These are phyloP conservation scores for Crotalus viridis DNA, from an alignment of 2,113 vertebrate species.

Conservation along the genomic window DNA sequence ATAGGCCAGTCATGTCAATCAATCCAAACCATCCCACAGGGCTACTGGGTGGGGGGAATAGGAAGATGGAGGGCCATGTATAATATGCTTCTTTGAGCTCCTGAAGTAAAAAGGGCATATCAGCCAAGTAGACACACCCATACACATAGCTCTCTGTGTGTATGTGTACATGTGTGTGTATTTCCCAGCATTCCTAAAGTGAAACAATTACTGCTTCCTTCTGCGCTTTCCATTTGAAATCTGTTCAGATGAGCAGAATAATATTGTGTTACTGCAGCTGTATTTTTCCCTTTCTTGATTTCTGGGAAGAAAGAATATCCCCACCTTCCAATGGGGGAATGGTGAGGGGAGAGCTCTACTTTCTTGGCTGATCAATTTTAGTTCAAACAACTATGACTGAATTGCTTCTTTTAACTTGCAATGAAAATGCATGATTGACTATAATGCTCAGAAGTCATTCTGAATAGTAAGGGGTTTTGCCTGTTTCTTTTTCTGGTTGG, in stretches of 20 bases:
- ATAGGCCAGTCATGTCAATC: not conserved
- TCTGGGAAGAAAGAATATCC: slow-evolving; percentile 50
- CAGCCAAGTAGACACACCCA: not conserved
- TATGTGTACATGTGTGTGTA: too few species aligned
- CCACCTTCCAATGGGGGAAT: not conserved
- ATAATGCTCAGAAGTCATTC: slow-evolving; percentile 48
- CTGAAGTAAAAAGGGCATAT: not conserved
- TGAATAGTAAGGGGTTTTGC: slow-evolving; percentile 6
- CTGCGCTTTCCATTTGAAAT: slow-evolving; percentile 54
- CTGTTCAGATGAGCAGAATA: slow-evolving; percentile 47
- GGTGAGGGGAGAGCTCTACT: slow-evolving; percentile 26
- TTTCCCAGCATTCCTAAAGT: slow-evolving; percentile 37
- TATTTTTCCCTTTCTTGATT: slow-evolving; percentile 20
- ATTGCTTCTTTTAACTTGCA: slow-evolving; percentile 44
- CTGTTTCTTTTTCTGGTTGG: not conserved
- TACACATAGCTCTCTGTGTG: too few species aligned
- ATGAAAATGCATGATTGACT: slow-evolving; percentile 47
- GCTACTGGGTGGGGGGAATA: not conserved
- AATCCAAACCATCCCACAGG: not conserved
- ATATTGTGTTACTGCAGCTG: slow-evolving; percentile 34
- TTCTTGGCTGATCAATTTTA: slow-evolving; percentile 50
- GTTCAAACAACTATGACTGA: slow-evolving; percentile 50
- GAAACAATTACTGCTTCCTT: slow-evolving; percentile 46
- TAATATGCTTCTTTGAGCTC: not conserved
- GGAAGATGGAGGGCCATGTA: not conserved